Evolutionary conservation across 2,888 invertebrate species (phyloP), one percentile per base, ranked within the genome.

Genomic region (Iphiclides podalirius): DNA sequence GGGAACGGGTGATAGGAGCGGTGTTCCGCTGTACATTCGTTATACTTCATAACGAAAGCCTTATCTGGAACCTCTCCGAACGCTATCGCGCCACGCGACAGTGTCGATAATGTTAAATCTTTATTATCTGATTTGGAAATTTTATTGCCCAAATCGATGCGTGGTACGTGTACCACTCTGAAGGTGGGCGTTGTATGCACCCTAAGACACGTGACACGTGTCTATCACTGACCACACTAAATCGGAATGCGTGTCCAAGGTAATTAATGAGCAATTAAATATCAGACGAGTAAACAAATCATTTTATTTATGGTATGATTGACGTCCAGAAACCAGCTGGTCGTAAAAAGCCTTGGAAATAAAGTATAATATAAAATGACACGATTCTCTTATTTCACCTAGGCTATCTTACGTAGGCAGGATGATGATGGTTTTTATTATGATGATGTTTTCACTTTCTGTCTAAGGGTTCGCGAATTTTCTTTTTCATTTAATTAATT

Each of bases 41-140:
- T 51, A 41, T 50, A 17, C 44, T 45, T 41, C 45, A 51, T 51
- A 52, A 63, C 54, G 53, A 3, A 40, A 23, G 14, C 23, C 40
- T 52, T 48, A 47, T 9, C 40, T 45, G 59, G 55, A 63, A 63
- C 64, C 67, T 55, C 43, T 53, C 31, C 45, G 31, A 33, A 37
- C 59, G 56, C 60, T 63, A 65, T 59, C 59, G 58, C 60, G 65
- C 64, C 59, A 58, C 61, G 57, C 40, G 61, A 65, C 71, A 72
- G 65, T 70, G 67, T 68, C 74, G 70, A 77, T 79, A 79, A 80
- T 75, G 72, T 80, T 53, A 67, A 64, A 60, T 60, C 72, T 77
- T 79, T 79, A 79, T 70, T 75, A 67, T 68, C 70, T 64, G 69
- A 75, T 76, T 76, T 74, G 62, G 67, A 69, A 67, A 67, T 75